Evolutionary conservation across 2,888 invertebrate species (phyloP).

Genomic region (Cyaniris semiargus): DNA sequence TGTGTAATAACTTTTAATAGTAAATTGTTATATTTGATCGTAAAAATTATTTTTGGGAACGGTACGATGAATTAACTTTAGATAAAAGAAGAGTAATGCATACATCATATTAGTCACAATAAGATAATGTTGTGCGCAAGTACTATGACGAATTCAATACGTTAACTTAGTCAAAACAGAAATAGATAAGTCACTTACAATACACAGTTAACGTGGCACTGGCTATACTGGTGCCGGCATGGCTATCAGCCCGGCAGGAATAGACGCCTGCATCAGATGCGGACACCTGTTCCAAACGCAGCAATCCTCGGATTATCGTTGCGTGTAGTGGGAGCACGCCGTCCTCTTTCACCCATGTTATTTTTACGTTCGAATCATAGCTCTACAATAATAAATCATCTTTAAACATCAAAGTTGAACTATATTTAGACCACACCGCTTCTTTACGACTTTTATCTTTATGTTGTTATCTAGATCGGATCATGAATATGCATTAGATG

Average conservation of each 20-base stretch:
- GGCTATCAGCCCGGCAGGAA: slow-evolving; percentile 94
- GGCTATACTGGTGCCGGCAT: slow-evolving; percentile 92
- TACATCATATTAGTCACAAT: background rate
- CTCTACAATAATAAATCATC: slow-evolving; percentile 58
- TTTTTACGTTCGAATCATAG: slow-evolving; percentile 71
- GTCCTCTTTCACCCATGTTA: slow-evolving; percentile 76
- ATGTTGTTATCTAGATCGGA: slow-evolving; percentile 1
- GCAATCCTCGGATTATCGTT: slow-evolving; percentile 66
- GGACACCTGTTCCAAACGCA: slow-evolving; percentile 90
- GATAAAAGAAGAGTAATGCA: background rate
- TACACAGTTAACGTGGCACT: slow-evolving; percentile 94
- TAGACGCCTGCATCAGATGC: slow-evolving; percentile 93
- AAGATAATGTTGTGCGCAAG: background rate
- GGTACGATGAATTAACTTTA: background rate
- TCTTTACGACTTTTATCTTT: slow-evolving; percentile 5
- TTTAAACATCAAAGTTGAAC: slow-evolving; percentile 14
- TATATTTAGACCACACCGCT: slow-evolving; percentile 14
- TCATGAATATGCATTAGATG: background rate
- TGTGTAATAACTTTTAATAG: slow-evolving; percentile 12
- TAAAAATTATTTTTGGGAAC: too few species aligned
- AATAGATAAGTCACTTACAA: slow-evolving; percentile 83
- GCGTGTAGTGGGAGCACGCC: slow-evolving; percentile 68
- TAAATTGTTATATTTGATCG: background rate
- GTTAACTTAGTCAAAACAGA: background rate
- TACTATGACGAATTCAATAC: background rate